Base-by-base conservation (phyloP, 1,140 invertebrate species). In the Mamestra configurata region DNA sequence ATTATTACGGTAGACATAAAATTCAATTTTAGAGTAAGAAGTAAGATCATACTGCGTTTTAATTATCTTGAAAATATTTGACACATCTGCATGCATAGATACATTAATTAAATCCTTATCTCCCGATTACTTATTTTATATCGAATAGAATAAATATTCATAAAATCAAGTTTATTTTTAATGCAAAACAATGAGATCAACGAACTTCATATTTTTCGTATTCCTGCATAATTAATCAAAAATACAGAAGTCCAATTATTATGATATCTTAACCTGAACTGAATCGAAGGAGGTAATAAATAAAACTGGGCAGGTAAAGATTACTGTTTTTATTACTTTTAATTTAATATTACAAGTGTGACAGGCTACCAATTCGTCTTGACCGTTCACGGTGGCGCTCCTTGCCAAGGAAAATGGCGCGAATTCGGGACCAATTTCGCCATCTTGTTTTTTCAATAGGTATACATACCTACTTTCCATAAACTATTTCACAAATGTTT, bases 141-240 rank as follows among this genome's bases (percentile, higher is more conserved):
- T 64, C 18, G 35, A 64, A n/a, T 37, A 40, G 10, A 10, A 20
- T n/a, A 40, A 40, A 55, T 57, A 73, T 73, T 15, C 10, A 73
- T 11, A 11, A 66, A 20, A 35, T n/a, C 18, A 49, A 27, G 31
- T 49, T 49, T 66, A 57, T 18, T 27, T 31, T 5, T 6, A 15
- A 57, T 13, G 15, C 64, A 73, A 20, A 1, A 40, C 68, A 57
- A 57, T 57, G 13, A 73, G 71, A 15, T 43, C 51, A 57, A 57
- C 24, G 71, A 73, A 37, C 71, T 75, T 13, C 35, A 35, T 18
- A 49, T 66, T 81, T 70, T 77, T 59, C n/a, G 73, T 76, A 59
- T 77, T 77, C 51, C 31, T 24, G 13, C 31, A 53, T 81, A 77
- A 81, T 81, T 73, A 64, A 77, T 78, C 68, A 78, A 57, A 66